Evolutionary conservation across 2,113 vertebrate genomes (phyloP).

Genomic region (Channa maculata): DNA sequence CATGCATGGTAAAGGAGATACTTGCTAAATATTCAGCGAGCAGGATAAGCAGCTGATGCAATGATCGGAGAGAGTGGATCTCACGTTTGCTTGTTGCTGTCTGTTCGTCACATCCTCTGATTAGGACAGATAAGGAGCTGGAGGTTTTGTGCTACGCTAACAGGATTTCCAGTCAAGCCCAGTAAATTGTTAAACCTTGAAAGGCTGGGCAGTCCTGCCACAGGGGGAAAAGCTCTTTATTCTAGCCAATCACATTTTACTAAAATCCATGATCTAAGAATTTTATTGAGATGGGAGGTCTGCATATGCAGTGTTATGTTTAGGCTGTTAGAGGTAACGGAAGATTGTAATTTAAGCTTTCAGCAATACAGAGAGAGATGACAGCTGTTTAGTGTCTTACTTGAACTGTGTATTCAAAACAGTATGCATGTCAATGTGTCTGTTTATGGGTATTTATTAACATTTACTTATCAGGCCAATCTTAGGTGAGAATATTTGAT

Average conservation of each 20-base stretch:
- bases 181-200: constrained; percentile 47
- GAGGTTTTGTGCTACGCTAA: constrained; percentile 28
- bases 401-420: constrained; percentile 13
- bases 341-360: constrained; percentile 4
- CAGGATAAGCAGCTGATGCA: constrained; percentile 46
- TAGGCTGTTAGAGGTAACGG: constrained; percentile 20
- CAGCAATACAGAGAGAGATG: constrained; percentile 8
- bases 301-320: not conserved
- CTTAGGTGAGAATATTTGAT: not conserved
- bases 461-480: constrained; percentile 7
- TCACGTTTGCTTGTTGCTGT: constrained; percentile 38
- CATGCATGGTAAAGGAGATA: constrained; percentile 20
- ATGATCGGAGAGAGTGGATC: constrained; percentile 53
- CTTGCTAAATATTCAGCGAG: constrained; percentile 51
- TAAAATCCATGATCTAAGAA: constrained; percentile 44
- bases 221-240: constrained; percentile 40
- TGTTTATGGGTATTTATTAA: constrained; percentile 23
- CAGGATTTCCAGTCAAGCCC: constrained; percentile 54
- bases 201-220: constrained; percentile 42
- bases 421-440: not conserved
- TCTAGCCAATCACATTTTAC: constrained; percentile 55
- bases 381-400: constrained; percentile 32
- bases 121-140: constrained; percentile 57
- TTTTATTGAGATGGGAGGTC: constrained; percentile 24
- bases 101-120: constrained; percentile 39